phyloP scores from a whole-genome alignment of 2,113 vertebrate species.

The Prunella fulvescens region DNA sequence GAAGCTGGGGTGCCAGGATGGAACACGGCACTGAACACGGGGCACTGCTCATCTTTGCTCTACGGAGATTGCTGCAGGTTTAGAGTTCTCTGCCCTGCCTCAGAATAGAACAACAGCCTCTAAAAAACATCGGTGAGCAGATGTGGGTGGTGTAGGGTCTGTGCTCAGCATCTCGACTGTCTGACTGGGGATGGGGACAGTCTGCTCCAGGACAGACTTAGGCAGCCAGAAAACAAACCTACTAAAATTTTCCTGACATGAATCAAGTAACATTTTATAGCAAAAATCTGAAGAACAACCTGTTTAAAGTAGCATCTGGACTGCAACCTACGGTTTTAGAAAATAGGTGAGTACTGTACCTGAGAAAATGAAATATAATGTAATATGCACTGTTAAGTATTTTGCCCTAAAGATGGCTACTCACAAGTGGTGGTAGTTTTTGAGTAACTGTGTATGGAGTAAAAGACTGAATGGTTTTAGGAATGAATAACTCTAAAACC shows the following conservation, averaged over 20 bases:
- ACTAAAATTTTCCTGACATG: background rate
- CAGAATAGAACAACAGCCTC: background rate
- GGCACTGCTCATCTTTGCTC: background rate
- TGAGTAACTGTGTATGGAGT: background rate
- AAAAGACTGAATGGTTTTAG: background rate
- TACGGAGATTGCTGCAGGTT: background rate
- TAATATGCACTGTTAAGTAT: background rate
- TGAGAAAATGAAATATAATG: background rate
- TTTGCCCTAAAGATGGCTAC: background rate
- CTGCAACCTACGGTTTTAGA: background rate
- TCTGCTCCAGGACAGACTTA: background rate
- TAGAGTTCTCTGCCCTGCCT: background rate
- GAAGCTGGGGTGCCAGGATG: background rate
- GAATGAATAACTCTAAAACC: background rate
- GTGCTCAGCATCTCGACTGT: background rate
- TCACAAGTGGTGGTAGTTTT: background rate
- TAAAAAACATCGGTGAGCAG: background rate
- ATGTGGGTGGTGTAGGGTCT: background rate
- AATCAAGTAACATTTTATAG: background rate
- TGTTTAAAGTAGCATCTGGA: background rate
- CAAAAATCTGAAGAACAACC: background rate
- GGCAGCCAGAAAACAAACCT: background rate
- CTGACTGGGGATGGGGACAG: background rate
- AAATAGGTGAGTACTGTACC: background rate
- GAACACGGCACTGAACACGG: fast-evolving